phyloP scores from a whole-genome alignment of 1,140 invertebrate genomes.

The Anoplolepis gracilipes region DNA sequence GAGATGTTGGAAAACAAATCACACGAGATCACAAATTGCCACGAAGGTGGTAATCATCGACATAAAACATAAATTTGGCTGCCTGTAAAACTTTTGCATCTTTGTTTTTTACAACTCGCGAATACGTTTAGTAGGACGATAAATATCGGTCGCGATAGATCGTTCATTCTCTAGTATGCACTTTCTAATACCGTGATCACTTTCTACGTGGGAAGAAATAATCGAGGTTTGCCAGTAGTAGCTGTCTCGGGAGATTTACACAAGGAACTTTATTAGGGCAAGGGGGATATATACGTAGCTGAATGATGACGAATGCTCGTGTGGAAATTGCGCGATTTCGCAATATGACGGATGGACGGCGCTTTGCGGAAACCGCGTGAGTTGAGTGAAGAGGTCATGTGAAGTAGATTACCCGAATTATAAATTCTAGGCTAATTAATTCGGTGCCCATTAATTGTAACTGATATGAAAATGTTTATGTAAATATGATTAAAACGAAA shows the following conservation, averaged over 20 bases:
- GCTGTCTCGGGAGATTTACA: slow-evolving; percentile 41
- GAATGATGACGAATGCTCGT: slow-evolving; percentile 34
- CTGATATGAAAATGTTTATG: neutral
- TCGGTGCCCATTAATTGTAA: neutral
- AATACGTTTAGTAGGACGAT: neutral
- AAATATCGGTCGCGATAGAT: slow-evolving; percentile 59
- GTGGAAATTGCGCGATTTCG: slow-evolving; percentile 36
- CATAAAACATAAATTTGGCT: neutral
- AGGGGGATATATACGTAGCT: neutral
- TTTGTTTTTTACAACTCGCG: neutral
- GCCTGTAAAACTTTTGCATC: neutral
- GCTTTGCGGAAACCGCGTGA: neutral
- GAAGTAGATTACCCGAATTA: neutral
- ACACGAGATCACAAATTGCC: neutral
- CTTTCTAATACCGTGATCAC: slow-evolving; percentile 66
- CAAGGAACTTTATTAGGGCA: slow-evolving; percentile 26
- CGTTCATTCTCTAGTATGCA: slow-evolving; percentile 30
- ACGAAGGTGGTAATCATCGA: neutral
- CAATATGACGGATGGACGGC: slow-evolving; percentile 15
- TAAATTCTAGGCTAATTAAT: neutral
- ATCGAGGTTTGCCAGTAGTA: slow-evolving; percentile 32
- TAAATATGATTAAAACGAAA: neutral
- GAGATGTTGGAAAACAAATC: neutral
- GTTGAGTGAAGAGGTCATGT: slow-evolving; percentile 2
- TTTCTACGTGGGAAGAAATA: slow-evolving; percentile 65